Conservation (phyloP, 2,113 vertebrate genomes). For the Romanogobio albipinnatus region DNA sequence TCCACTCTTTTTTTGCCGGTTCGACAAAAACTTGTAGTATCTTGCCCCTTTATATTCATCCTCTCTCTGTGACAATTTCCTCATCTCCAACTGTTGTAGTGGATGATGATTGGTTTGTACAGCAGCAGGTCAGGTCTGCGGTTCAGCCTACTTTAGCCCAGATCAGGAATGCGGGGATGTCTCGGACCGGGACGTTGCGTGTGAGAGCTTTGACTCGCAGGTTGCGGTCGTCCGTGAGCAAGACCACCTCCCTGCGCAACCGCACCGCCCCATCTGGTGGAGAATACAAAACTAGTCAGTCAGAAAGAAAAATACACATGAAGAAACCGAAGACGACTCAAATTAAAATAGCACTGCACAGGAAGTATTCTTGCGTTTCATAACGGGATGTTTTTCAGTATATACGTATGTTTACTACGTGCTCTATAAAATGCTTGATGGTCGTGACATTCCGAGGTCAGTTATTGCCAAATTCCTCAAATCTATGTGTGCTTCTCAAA, state of each 20-base stretch:
- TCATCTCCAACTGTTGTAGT: slow-evolving; percentile 30
- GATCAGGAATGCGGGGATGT: slow-evolving; percentile 94
- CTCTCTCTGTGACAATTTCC: slow-evolving; percentile 36
- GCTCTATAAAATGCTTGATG: no score
- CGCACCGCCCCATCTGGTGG: slow-evolving; percentile 87
- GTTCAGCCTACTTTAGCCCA: slow-evolving; percentile 99
- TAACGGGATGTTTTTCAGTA: no score
- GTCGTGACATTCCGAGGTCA: no score
- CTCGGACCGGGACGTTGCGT: slow-evolving; percentile 93
- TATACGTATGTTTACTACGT: no score
- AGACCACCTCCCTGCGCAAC: slow-evolving; percentile 90
- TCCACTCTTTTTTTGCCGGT: slow-evolving; percentile 2
- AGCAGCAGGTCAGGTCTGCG: background rate
- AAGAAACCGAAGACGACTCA: no score
- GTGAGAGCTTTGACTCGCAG: slow-evolving; percentile 96
- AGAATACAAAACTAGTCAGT: slow-evolving; percentile 1
- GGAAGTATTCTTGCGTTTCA: no score
- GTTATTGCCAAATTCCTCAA: no score
- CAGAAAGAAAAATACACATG: no score
- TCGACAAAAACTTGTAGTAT: background rate
- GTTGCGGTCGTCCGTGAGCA: slow-evolving; percentile 95
- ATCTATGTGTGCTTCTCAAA: no score
- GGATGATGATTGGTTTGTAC: slow-evolving; percentile 46
- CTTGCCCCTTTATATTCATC: background rate
- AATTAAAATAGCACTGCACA: no score